Base-by-base conservation (phyloP, 2,888 invertebrate species). In the Operophtera brumata region DNA sequence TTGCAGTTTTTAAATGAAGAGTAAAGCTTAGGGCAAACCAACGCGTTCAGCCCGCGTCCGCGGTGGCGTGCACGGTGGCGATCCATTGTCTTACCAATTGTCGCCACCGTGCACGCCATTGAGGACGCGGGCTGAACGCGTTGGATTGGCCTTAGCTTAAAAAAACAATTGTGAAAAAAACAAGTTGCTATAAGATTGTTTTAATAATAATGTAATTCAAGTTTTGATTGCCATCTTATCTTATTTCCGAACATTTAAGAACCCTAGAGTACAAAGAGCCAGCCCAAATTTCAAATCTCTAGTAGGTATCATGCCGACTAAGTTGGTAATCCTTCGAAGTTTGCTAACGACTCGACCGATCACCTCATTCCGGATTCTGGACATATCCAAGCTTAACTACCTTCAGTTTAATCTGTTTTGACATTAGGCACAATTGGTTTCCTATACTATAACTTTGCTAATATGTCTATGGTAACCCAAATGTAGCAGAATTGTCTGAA, bases 351-450 rank as follows among this genome's bases (percentile, higher is more conserved):
- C 46, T 47, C 34, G 6, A 40, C 25, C 51, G 30, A 51, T 56
- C 51, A 47, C 51, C 41, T 51, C 51, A 56, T 51, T 51, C 47
- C 56, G 43, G 40, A 56, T 51, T 44, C 47, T 11, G 25, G 30
- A 51, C 39, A 11, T 44, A 34, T 9, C 47, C 11, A 47, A 26
- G 35, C 47, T 42, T 41, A 41, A 37, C 14, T 11, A 47, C 40
- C 34, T 47, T 39, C 6, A 39, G 40, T 40, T 47, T 48, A 52
- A 52, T 52, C 45, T 35, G 25, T 52, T 45, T 41, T 45, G 25
- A 28, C 34, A 11, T 43, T 30, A 9, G 30, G 34, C 39, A 20
- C 39, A 25, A 34, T 50, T 52, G 2, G 20, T 30, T 30, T 30
- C 30, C 8, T 30, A 1, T 20, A 20, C n/a, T n/a, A n/a, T 2